phyloP scores from a whole-genome alignment of 2,113 vertebrate genomes.

The Elanoides forficatus region DNA sequence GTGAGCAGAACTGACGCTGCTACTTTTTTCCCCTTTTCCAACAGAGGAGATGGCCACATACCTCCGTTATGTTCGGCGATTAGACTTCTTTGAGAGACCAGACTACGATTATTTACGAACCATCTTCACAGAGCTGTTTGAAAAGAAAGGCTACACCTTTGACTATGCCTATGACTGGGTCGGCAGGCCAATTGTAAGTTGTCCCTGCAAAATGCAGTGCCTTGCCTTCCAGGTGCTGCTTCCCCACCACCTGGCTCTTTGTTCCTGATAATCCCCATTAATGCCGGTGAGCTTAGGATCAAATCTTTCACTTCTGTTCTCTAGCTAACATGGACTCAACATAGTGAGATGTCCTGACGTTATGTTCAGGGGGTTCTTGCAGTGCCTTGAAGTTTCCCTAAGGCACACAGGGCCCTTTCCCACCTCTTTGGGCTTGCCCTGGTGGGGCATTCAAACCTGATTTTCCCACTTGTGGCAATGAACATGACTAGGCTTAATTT shows the following conservation, averaged over 20 bases:
- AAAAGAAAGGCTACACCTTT: conserved; percentile 96
- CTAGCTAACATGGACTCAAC: not conserved
- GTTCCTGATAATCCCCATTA: not conserved
- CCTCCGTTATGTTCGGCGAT: conserved; percentile 91
- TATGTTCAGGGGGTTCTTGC: not conserved
- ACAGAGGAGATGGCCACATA: conserved; percentile 99
- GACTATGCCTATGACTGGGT: conserved; percentile 99
- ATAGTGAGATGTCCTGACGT: accelerated
- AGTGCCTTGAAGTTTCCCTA: not conserved
- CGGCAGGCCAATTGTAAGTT: conserved; percentile 96
- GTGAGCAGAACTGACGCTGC: not conserved
- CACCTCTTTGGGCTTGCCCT: not conserved
- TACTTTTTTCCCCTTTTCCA: not conserved
- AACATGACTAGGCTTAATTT: not conserved
- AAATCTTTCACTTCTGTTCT: not conserved
- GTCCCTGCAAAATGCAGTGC: not conserved
- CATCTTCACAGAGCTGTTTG: conserved; percentile 96
- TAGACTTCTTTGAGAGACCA: conserved; percentile 99
- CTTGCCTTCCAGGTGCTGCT: not conserved
- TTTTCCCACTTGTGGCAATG: not conserved
- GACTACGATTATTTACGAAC: conserved; percentile 96
- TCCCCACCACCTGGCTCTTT: not conserved
- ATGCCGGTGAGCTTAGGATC: not conserved
- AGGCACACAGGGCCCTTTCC: not conserved
- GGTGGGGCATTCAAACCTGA: not conserved